Evolutionary conservation across 2,113 vertebrate species (phyloP).

Genomic region (Corynorhinus townsendii): DNA sequence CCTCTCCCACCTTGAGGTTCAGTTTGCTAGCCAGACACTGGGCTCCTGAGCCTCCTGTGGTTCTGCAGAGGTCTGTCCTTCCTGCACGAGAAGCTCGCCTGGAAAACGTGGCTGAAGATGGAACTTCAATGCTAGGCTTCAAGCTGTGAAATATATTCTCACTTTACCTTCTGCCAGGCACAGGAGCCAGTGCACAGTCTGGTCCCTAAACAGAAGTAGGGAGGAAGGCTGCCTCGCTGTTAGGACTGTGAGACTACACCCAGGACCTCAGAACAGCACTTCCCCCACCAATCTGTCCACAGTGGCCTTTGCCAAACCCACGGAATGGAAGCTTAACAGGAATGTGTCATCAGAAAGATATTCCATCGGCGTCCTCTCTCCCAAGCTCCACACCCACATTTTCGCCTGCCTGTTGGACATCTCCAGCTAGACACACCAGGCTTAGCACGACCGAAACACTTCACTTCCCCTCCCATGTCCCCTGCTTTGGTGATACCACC

Average conservation of each 20-base stretch:
- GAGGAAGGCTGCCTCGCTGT: background rate
- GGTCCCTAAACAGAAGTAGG: rapidly evolving
- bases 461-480: background rate
- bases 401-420: background rate
- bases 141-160: background rate
- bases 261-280: background rate
- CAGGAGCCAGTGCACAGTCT: background rate
- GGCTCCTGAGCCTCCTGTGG: background rate
- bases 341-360: conserved; percentile 53
- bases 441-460: background rate
- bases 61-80: background rate
- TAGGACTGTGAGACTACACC: background rate
- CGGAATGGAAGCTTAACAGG: conserved; percentile 14
- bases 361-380: background rate
- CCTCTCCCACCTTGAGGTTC: background rate
- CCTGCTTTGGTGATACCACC: background rate
- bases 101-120: background rate
- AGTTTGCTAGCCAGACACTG: background rate
- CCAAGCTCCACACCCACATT: background rate
- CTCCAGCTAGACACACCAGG: background rate
- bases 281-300: background rate
- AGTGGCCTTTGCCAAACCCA: conserved; percentile 9
- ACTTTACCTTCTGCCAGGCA: background rate
- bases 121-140: no score
- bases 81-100: background rate